These are phyloP conservation scores for Ovibos moschatus DNA, from an alignment of 2,113 vertebrate species.

Conservation along the genomic window DNA sequence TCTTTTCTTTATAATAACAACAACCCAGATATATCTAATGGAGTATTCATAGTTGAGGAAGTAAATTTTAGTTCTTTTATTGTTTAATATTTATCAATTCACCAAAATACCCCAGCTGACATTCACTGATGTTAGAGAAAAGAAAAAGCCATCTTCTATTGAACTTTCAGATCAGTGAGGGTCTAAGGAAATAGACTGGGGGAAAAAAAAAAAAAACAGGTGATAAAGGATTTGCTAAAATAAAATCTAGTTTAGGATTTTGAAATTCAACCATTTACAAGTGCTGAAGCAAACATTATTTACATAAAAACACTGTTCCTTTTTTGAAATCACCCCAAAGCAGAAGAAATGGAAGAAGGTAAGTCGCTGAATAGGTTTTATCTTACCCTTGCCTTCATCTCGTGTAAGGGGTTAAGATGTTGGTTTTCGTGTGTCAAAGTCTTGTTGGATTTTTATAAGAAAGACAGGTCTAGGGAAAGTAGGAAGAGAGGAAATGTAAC, in stretches of 20 bases:
- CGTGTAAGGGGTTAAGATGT: neutral
- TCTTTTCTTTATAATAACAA: neutral
- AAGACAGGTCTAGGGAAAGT: neutral
- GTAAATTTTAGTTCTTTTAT: neutral
- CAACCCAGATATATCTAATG: neutral
- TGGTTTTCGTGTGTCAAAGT: neutral
- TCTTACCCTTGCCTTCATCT: neutral
- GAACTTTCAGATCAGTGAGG: neutral
- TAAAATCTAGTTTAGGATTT: neutral
- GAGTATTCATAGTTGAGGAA: neutral
- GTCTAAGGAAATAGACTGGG: neutral
- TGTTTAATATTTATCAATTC: neutral
- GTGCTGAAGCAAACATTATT: neutral
- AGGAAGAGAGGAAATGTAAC: neutral
- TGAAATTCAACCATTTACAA: neutral
- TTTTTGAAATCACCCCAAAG: neutral
- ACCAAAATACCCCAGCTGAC: neutral
- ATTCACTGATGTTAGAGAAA: neutral
- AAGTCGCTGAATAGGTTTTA: neutral
- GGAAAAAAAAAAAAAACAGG: neutral
- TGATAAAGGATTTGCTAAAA: neutral
- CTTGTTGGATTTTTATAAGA: neutral
- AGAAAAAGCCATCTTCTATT: constrained; percentile 32
- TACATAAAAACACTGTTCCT: neutral
- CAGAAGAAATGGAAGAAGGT: neutral